A percentile compares a stretch with the other conserved stretches of the same genome.
Evolutionary conservation across 2,113 vertebrate genomes (phyloP).

Genomic region (Tetrao urogallus): DNA sequence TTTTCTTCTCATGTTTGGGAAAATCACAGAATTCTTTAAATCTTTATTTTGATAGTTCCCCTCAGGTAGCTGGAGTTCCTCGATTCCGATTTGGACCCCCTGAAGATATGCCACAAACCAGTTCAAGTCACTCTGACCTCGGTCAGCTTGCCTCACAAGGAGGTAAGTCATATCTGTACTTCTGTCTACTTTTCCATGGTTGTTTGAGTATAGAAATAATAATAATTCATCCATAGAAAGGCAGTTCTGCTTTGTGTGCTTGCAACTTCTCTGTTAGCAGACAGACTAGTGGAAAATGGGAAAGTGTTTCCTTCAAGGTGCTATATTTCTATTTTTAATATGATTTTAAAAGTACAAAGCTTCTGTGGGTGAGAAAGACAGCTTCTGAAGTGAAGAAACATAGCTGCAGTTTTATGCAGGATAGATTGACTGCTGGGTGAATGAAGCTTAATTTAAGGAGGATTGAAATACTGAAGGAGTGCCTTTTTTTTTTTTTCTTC

Average conservation of each 20-base stretch:
- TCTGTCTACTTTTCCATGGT: background rate
- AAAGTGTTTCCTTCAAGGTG: background rate
- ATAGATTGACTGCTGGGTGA: background rate
- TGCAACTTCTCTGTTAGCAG: background rate
- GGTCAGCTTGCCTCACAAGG: constrained; percentile 96
- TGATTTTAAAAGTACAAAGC: background rate
- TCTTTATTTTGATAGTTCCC: constrained; percentile 80
- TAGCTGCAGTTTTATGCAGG: background rate
- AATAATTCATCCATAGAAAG: background rate
- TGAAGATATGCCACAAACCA: constrained; percentile 92
- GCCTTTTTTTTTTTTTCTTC: background rate
- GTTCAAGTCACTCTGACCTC: constrained; percentile 92
- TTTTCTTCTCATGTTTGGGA: background rate
- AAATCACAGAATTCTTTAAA: background rate
- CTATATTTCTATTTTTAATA: background rate
- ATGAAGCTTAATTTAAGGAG: background rate
- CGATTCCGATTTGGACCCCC: constrained; percentile 90
- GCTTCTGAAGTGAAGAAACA: background rate
- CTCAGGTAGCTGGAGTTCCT: constrained; percentile 92
- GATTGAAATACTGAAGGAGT: background rate
- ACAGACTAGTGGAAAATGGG: background rate
- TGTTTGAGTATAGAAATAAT: background rate
- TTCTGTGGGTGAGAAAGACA: background rate
- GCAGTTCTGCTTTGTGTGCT: background rate
- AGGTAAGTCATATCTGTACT: constrained; percentile 76